Evolutionary conservation across 1,140 invertebrate genomes (phyloP).

Genomic region (Berghia stephanieae): DNA sequence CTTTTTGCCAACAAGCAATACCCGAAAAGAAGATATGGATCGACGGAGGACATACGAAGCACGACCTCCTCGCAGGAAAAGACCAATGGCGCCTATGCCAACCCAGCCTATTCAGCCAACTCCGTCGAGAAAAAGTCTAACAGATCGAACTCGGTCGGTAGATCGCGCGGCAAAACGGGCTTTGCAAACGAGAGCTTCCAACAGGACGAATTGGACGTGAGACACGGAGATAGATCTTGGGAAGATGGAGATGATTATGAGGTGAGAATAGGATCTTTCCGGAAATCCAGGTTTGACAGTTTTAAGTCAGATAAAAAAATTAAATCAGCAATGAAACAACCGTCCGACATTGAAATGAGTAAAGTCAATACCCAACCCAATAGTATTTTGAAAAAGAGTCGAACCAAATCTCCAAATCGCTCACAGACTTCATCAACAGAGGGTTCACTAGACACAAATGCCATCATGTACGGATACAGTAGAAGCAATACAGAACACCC

Average conservation of each 20-base stretch:
- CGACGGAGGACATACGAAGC: slow-evolving; percentile 37
- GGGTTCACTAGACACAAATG: slow-evolving; percentile 25
- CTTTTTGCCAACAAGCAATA: slow-evolving; percentile 26
- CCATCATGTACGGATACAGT: slow-evolving; percentile 17
- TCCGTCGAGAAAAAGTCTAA: slow-evolving; percentile 28
- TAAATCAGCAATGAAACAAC: slow-evolving; percentile 28
- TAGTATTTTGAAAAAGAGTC: slow-evolving; percentile 29
- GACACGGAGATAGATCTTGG: background rate
- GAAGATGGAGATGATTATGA: background rate
- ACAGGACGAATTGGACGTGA: background rate
- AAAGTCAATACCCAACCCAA: slow-evolving; percentile 16
- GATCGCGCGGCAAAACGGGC: background rate
- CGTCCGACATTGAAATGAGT: slow-evolving; percentile 18
- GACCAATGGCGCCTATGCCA: slow-evolving; percentile 18
- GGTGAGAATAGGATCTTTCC: background rate
- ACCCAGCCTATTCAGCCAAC: slow-evolving; percentile 21
- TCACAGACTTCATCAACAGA: slow-evolving; percentile 19
- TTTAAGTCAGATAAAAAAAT: background rate
- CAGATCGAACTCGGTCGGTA: background rate
- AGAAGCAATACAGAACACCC: slow-evolving; percentile 12
- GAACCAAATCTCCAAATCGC: slow-evolving; percentile 24
- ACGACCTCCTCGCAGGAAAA: slow-evolving; percentile 25
- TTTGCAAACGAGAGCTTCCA: background rate
- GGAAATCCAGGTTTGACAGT: background rate
- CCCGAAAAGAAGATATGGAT: slow-evolving; percentile 29